Base-by-base conservation (phyloP, 2,113 vertebrate species). In the Dipodomys ordii region DNA sequence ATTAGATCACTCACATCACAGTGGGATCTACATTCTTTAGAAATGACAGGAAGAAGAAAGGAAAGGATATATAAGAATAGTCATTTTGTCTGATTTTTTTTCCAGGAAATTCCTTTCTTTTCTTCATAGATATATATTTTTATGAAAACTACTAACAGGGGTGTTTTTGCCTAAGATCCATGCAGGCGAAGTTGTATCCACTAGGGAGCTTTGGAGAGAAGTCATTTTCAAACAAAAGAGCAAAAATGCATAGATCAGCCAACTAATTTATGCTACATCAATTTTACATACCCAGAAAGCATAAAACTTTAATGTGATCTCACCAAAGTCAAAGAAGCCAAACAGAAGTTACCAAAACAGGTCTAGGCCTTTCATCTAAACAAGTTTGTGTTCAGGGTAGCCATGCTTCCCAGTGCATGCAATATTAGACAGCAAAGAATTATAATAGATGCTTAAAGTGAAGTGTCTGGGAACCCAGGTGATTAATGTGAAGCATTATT, bases 401-500 rank as follows among this genome's bases (percentile, higher is more conserved):
- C 62, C 84, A 23, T 81, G 3, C 94, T 96, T 96, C 95, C 25
- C 96, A 96, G 85, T 72, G 53, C 87, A 5, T 88, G 69, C 92
- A 95, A 39, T 79, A 72, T 94, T 91, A 97, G 85, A 92, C 86
- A 96, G 94, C 93, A 92, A 96, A 97, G 96, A 95, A 94, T 95
- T 95, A 93, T 79, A 83, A 89, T 80, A 95, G 76, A 81, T 18
- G 20, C 44, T 83, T 88, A 79, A 89, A 98, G 72, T 67, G 16
- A 88, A 84, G 88, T 93, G 88, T 15, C 85, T 83, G 18, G 85
- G 77, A 95, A 96, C 78, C 74, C 76, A 64, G 64, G 30, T 98
- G 98, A 98, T 97, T 96, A 97, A 98, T 97, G 96, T 85, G 94
- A 91, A 96, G 92, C 90, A 96, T 94, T 97, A 97, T 97, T 97